Base-by-base conservation (phyloP, 1,140 invertebrate genomes). In the Neodiprion fabricii region DNA sequence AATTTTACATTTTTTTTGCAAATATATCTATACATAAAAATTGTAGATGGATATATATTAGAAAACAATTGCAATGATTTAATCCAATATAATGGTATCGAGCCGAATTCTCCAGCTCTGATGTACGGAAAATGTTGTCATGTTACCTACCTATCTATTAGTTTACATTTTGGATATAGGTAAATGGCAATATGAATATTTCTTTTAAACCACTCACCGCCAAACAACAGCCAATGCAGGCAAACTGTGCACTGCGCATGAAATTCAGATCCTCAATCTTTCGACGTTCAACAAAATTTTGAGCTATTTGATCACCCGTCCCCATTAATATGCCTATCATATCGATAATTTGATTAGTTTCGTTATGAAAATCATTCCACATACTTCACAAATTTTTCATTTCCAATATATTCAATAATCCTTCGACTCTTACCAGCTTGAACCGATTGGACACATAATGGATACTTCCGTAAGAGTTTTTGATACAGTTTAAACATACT, bases 291-390 rank as follows among this genome's bases (percentile, higher is more conserved):
- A 92, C 83, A 49, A 88, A 75, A 74, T 88, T 85, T 81, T 92
- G 91, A 73, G 90, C 88, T 48, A 91, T 86, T 65, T 90, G 83
- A 87, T 92, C 92, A 9, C 91, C 91, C 3, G 87, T 68, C 71
- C 86, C 90, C 90, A 92, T 92, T 47, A 92, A 79, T 61, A 85
- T 79, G 49, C 90, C 91, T 92, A 75, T 53, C 76, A 14, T 77
- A 71, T 73, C 1, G 71, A 65, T 67, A 74, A 70, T 48, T 67
- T 40, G 75, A 75, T 67, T 7, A 71, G 67, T 21, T 66, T 70
- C 71, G 73, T 67, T 68, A 71, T 5, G 71, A 61, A 21, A 61
- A 61, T 53, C 65, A 72, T 72, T 50, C 23, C 61, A 48, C 67
- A 76, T 72, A 72, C 66, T 70, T 28, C 21, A 73, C 21, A 53